Conservation (phyloP, 1,140 invertebrate species). For the Apocrypta bakeri region DNA sequence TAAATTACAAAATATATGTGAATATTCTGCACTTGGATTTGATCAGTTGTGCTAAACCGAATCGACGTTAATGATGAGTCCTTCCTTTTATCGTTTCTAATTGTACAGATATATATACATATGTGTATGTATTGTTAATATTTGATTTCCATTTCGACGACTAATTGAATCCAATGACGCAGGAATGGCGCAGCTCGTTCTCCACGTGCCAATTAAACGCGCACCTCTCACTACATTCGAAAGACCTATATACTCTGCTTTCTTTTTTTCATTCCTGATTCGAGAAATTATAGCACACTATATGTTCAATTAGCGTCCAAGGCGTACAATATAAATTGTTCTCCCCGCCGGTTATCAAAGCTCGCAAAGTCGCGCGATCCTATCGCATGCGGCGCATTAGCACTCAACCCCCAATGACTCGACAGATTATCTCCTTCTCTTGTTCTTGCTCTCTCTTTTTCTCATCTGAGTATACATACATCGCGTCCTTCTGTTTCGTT, state of each 20-base stretch:
- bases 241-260: too few relatives aligned
- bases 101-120: too few relatives aligned
- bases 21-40: neutral
- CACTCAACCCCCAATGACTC: conserved; percentile 26
- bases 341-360: neutral
- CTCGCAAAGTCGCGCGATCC: neutral
- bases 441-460: neutral
- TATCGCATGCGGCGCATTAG: conserved; percentile 34
- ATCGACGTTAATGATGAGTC: neutral
- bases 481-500: neutral
- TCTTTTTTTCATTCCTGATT: too few relatives aligned
- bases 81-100: neutral
- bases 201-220: neutral
- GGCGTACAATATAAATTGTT: conserved; percentile 21
- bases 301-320: conserved; percentile 6
- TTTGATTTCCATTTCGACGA: neutral
- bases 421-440: conserved; percentile 18
- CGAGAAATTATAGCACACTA: neutral
- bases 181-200: neutral
- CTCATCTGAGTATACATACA: neutral
- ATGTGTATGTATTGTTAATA: neutral
- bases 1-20: neutral
- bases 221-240: too few relatives aligned
- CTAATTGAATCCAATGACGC: neutral
- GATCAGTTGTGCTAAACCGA: neutral